Conservation (phyloP, 2,888 invertebrate species). For the Lithosia quadra region DNA sequence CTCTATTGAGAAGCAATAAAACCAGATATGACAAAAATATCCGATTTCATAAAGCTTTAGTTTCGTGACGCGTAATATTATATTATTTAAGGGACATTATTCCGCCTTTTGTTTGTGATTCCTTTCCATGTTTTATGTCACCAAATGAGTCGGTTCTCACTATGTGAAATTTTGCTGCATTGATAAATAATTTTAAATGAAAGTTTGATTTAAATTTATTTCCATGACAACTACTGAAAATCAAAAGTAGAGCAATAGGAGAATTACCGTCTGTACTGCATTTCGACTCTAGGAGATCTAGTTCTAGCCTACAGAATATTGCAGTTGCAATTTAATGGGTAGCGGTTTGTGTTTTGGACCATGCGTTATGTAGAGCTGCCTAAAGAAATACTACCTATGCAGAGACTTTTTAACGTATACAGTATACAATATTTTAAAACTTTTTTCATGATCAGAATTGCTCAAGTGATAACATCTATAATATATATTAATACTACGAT, state of each 20-base stretch:
- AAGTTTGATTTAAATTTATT: not conserved
- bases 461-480: not conserved
- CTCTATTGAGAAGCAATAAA: conserved; percentile 83
- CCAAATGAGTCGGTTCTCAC: conserved; percentile 61
- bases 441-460: not conserved
- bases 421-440: too few relatives aligned
- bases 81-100: conserved; percentile 83
- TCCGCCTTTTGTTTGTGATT: conserved; percentile 77
- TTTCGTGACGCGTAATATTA: conserved; percentile 85
- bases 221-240: too few relatives aligned
- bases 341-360: not conserved
- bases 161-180: conserved; percentile 49
- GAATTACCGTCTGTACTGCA: not conserved
- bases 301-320: too few relatives aligned
- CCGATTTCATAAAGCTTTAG: conserved; percentile 86
- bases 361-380: not conserved
- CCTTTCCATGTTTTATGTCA: conserved; percentile 66
- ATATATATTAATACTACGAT: too few relatives aligned
- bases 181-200: not conserved
- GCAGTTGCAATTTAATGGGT: not conserved
- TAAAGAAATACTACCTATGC: not conserved
- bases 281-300: not conserved
- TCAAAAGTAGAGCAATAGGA: too few relatives aligned
- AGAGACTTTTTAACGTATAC: not conserved
- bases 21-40: conserved; percentile 87